Evolutionary conservation across 2,113 vertebrate species (phyloP).

Genomic region (Podiceps cristatus): DNA sequence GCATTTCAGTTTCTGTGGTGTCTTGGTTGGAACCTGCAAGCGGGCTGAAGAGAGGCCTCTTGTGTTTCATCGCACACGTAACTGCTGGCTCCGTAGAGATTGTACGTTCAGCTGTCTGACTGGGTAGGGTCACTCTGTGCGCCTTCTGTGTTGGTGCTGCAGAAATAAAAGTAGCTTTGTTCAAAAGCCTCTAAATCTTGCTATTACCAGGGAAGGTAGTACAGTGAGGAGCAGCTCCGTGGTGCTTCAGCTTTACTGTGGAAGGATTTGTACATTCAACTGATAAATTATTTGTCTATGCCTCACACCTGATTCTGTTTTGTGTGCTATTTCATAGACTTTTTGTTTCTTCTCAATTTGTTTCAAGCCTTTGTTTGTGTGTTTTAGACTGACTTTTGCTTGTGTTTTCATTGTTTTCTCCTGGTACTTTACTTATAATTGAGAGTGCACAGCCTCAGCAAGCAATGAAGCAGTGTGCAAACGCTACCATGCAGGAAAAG

Average conservation of each 20-base stretch:
- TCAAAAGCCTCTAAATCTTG: conserved; percentile 63
- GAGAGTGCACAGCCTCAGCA: conserved; percentile 52
- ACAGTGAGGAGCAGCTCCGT: conserved; percentile 47
- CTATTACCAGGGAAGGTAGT: conserved; percentile 58
- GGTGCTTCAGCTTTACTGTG: conserved; percentile 55
- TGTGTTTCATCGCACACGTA: not conserved
- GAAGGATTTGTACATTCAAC: conserved; percentile 63
- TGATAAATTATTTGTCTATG: conserved; percentile 63
- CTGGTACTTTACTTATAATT: conserved; percentile 67
- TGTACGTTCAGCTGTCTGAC: not conserved
- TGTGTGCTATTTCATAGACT: conserved; percentile 67
- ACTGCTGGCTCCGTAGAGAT: not conserved
- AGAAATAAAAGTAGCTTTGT: conserved; percentile 73
- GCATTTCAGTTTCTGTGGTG: not conserved
- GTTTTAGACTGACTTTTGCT: conserved; percentile 61
- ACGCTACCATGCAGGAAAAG: conserved; percentile 46
- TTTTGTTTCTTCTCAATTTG: conserved; percentile 73
- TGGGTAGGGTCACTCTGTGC: conserved; percentile 15
- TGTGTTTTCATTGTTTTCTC: conserved; percentile 53
- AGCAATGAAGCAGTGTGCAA: conserved; percentile 29
- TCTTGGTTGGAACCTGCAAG: not conserved
- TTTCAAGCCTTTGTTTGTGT: conserved; percentile 72
- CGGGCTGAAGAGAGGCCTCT: not conserved
- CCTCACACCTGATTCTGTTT: conserved; percentile 58
- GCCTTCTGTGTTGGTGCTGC: conserved; percentile 34